Conservation (phyloP, 2,113 vertebrate species). For the Ifrita kowaldi region DNA sequence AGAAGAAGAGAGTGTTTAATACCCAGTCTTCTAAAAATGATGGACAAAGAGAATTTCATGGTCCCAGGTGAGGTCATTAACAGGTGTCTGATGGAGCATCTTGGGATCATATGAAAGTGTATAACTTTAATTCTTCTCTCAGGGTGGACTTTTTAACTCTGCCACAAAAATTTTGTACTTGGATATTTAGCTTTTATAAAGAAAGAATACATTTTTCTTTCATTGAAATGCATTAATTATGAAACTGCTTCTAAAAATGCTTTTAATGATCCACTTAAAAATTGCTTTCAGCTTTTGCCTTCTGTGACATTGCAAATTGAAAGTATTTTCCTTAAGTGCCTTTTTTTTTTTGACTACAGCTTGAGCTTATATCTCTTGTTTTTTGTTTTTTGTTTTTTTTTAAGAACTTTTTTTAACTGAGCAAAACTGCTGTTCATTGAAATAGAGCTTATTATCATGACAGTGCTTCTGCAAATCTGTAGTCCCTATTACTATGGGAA, state of each 20-base stretch:
- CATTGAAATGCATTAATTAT: neutral
- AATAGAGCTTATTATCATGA: slow-evolving; percentile 3
- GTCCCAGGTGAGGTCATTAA: neutral
- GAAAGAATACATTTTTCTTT: neutral
- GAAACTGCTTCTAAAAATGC: neutral
- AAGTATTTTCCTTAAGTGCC: neutral
- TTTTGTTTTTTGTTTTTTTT: neutral
- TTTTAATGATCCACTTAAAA: neutral
- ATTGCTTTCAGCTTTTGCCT: neutral
- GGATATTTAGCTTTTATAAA: neutral
- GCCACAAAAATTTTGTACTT: neutral
- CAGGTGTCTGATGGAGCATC: neutral
- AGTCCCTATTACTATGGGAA: neutral
- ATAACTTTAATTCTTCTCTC: neutral
- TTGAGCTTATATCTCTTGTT: neutral
- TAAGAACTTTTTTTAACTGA: neutral
- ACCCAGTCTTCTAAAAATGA: neutral
- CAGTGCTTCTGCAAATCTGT: neutral
- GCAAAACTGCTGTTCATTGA: neutral
- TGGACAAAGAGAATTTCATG: neutral
- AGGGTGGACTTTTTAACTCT: neutral
- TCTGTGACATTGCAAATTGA: neutral
- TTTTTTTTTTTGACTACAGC: neutral
- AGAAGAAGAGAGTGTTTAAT: neutral
- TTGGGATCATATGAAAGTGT: neutral